These are phyloP conservation scores for Etia nguti DNA, from an alignment of 2,113 vertebrate genomes.

Conservation along the genomic window DNA sequence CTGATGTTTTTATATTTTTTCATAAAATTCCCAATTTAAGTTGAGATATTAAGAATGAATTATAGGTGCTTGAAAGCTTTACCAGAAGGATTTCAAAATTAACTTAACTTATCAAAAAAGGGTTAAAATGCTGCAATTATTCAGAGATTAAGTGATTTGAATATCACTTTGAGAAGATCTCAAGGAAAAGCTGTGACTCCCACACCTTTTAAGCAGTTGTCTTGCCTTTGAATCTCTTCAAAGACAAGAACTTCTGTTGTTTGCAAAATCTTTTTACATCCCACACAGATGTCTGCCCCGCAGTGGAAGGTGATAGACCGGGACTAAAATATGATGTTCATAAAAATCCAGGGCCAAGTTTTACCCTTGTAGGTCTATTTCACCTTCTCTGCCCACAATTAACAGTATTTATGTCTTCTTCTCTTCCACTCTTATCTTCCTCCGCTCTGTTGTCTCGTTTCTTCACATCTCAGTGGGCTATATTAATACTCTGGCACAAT, in stretches of 20 bases:
- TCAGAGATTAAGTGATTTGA: neutral
- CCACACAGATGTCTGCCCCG: neutral
- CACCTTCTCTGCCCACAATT: neutral
- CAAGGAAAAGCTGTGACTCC: neutral
- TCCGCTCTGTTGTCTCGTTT: neutral
- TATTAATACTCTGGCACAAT: constrained; percentile 14
- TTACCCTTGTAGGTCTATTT: neutral
- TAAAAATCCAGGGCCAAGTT: neutral
- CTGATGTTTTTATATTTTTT: neutral
- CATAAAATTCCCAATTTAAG: neutral
- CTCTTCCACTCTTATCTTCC: neutral
- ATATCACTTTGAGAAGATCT: neutral
- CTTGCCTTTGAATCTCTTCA: neutral
- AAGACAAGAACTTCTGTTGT: neutral
- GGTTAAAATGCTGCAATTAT: neutral
- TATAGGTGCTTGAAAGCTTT: neutral
- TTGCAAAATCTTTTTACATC: neutral
- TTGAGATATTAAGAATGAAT: neutral
- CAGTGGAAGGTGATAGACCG: neutral
- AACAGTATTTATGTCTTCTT: neutral
- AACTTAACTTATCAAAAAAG: neutral
- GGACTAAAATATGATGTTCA: neutral
- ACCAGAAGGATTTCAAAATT: neutral
- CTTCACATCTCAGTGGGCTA: neutral
- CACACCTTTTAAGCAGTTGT: neutral